Evolutionary conservation across 2,113 vertebrate species (phyloP).

Genomic region (Danionella cerebrum): DNA sequence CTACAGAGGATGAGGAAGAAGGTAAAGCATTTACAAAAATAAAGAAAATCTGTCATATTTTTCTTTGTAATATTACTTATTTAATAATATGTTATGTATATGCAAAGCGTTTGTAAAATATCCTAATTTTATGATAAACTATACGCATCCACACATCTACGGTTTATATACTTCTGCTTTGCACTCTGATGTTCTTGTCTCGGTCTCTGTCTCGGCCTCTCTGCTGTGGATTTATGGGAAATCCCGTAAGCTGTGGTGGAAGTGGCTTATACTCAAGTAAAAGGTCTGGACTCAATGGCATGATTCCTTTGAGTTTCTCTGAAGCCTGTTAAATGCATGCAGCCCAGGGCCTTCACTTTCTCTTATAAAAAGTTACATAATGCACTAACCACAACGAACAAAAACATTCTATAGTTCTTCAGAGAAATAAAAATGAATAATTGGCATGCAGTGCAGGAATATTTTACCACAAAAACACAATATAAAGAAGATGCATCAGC

Average conservation of each 20-base stretch:
- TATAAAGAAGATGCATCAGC: too few species aligned
- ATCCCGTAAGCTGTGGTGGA: slow-evolving; percentile 44
- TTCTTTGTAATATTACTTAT: too few species aligned
- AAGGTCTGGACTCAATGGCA: slow-evolving; percentile 37
- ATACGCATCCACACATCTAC: too few species aligned
- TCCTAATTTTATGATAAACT: too few species aligned
- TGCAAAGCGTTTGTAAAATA: too few species aligned
- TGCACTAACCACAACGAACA: not conserved
- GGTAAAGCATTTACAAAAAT: slow-evolving; percentile 63
- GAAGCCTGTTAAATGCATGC: slow-evolving; percentile 5
- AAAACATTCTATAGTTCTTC: too few species aligned
- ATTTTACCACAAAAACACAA: too few species aligned
- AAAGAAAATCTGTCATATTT: too few species aligned
- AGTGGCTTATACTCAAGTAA: slow-evolving; percentile 25
- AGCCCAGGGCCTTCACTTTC: not conserved
- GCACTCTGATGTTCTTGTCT: slow-evolving; percentile 20
- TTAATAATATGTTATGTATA: too few species aligned
- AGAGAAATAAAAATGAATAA: too few species aligned
- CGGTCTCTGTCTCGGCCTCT: not conserved
- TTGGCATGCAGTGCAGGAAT: too few species aligned
- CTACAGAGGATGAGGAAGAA: slow-evolving; percentile 82
- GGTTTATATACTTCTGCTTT: too few species aligned
- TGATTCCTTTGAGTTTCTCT: not conserved
- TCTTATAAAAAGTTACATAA: not conserved
- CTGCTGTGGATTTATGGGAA: slow-evolving; percentile 47